Percentiles rank a stretch among this genome's conserved stretches.
Evolutionary conservation across 1,140 invertebrate species (phyloP).

Genomic region (Papilio aristodemus): DNA sequence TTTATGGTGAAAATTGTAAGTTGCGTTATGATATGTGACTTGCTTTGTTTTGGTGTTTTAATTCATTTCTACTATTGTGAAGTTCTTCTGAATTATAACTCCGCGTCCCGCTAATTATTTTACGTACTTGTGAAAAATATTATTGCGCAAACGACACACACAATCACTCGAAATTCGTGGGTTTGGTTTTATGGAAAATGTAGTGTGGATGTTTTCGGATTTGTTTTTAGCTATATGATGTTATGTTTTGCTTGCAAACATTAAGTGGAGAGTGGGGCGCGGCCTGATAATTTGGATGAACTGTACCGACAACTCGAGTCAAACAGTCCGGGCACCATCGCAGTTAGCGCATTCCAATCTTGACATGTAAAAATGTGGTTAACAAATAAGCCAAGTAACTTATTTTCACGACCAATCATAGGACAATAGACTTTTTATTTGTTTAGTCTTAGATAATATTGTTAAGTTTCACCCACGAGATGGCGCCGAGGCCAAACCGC

Average conservation of each 20-base stretch:
- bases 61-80: slow-evolving; percentile 33
- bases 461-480: slow-evolving; percentile 57
- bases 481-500: slow-evolving; percentile 32
- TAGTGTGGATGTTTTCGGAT: neutral
- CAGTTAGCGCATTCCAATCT: slow-evolving; percentile 75
- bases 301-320: neutral
- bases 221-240: neutral
- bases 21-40: slow-evolving; percentile 79
- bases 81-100: neutral
- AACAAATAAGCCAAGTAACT: slow-evolving; percentile 52
- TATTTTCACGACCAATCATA: slow-evolving; percentile 65
- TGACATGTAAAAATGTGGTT: slow-evolving; percentile 48
- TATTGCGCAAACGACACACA: no score
- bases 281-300: neutral
- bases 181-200: neutral
- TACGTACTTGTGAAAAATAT: neutral
- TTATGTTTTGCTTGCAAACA: no score
- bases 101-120: neutral
- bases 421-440: slow-evolving; percentile 57
- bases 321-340: slow-evolving; percentile 43
- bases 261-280: neutral
- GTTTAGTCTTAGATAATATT: slow-evolving; percentile 61
- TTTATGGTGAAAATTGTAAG: slow-evolving; percentile 80
- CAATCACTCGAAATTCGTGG: no score
- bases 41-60: slow-evolving; percentile 38